Evolutionary conservation across 1,140 invertebrate genomes (phyloP), one percentile per base, ranked within the genome.

Genomic region (Papilio machaon): DNA sequence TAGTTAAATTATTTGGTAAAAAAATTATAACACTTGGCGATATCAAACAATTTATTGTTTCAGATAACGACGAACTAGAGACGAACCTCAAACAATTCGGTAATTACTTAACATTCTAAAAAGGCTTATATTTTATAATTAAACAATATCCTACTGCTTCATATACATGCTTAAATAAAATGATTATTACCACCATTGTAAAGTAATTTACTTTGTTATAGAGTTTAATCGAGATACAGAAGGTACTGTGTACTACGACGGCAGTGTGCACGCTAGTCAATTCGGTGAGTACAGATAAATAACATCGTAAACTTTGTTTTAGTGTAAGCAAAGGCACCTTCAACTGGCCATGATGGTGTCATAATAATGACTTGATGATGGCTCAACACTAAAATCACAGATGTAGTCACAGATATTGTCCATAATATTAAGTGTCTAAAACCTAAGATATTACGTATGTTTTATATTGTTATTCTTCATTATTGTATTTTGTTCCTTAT

Each of bases 21-120:
- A 30, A 30, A 30, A 30, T n/a, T n/a, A n/a, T 1, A 30, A 30
- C 23, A 30, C 23, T 30, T 30, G 23, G 23, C 0, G 23, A 30
- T 30, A 30, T 30, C 2, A 2, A 30, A 30, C 23, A 30, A 43
- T 60, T 67, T 47, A 77, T 80, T 78, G n/a, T 90, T 90, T 58
- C 86, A 93, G 92, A 91, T 85, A 93, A 93, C 54, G 90, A 92
- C 0, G 89, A 91, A 82, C 73, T 93, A 13, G 92, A 93, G 81
- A 83, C 83, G 3, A 92, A 93, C 73, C 85, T 93, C 38, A 91
- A 91, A 84, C 81, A 91, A 85, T 93, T 83, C 46, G 92, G 92
- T 77, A 77, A 77, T 76, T 19, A 76, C 15, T 19, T 15, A 17
- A 19, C 43, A 46, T 46, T 73, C 19, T 23, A 76, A 13, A 73